Base-by-base conservation (phyloP, 2,888 invertebrate species). In the Sturmia bella region DNA sequence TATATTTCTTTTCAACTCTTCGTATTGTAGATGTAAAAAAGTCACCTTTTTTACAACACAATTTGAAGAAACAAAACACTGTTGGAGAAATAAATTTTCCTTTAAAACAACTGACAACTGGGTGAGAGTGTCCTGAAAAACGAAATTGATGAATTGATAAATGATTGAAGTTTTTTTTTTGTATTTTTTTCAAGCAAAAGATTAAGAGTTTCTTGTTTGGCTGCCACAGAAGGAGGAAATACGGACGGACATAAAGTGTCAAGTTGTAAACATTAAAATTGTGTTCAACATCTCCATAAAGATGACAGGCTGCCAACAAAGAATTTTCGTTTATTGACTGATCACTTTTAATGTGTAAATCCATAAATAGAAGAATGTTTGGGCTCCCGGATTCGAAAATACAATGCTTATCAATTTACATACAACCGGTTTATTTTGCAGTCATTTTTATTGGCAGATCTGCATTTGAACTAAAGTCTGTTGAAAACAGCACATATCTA, bases 171-270 rank as follows among this genome's bases (percentile, higher is more conserved):
- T n/a, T n/a, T n/a, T n/a, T n/a, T n/a, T n/a, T n/a, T n/a, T n/a
- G n/a, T 27, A 19, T 63, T 32, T 63, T 74, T 73, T 50, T 43
- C 24, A 24, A 19, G 32, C 64, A 75, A 68, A 56, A 69, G 39
- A 77, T 82, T 77, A 78, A 61, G 48, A 57, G 19, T 64, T 70
- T 59, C 13, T 70, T 21, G 69, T 74, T 82, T 70, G 78, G 75
- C 82, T 66, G 78, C 61, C 66, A 70, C 82, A 82, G 82, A 78
- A 82, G 82, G 78, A 82, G 82, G 78, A 82, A 75, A 66, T 72
- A 41, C 70, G 64, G 21, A 32, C 43, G 74, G 59, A 66, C n/a
- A n/a, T n/a, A n/a, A 78, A 64, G 48, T 82, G 77, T 61, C 50
- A 75, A 82, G 48, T 82, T 82, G 74, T 78, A 54, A 82, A 78